These are phyloP conservation scores for Chirona hameri DNA, from an alignment of 2,888 invertebrate genomes.

Conservation along the genomic window DNA sequence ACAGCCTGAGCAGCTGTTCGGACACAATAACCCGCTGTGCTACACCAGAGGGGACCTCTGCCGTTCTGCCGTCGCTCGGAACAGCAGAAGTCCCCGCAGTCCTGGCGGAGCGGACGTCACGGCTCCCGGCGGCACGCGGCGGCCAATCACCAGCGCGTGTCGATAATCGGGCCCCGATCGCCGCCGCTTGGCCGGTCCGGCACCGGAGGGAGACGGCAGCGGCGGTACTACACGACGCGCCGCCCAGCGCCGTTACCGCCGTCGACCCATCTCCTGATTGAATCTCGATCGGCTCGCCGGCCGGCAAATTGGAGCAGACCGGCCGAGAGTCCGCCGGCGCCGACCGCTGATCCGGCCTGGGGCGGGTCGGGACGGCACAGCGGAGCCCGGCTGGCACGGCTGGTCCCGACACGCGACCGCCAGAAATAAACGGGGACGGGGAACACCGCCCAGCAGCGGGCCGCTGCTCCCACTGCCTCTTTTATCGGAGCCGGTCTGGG, in stretches of 20 bases:
- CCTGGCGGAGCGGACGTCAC: background rate
- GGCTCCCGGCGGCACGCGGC: background rate
- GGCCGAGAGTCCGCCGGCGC: background rate
- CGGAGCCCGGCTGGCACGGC: no score
- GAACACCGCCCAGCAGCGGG: no score
- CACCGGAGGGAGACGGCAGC: background rate
- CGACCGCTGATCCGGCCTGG: background rate
- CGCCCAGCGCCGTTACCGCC: background rate
- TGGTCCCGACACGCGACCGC: no score
- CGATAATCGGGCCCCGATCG: background rate
- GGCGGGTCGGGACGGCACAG: no score
- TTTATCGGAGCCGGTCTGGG: no score
- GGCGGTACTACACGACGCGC: background rate
- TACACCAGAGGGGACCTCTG: no score
- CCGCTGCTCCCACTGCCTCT: no score
- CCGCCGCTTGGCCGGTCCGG: background rate
- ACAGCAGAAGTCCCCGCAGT: no score
- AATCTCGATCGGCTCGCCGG: background rate
- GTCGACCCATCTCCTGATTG: background rate
- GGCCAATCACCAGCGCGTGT: background rate
- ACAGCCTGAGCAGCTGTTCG: no score
- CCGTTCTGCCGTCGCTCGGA: no score
- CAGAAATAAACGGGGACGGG: no score
- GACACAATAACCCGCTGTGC: no score
- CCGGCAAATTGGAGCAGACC: conserved; percentile 3